Evolutionary conservation across 2,113 vertebrate species (phyloP).

Genomic region (Ceratotherium simum): DNA sequence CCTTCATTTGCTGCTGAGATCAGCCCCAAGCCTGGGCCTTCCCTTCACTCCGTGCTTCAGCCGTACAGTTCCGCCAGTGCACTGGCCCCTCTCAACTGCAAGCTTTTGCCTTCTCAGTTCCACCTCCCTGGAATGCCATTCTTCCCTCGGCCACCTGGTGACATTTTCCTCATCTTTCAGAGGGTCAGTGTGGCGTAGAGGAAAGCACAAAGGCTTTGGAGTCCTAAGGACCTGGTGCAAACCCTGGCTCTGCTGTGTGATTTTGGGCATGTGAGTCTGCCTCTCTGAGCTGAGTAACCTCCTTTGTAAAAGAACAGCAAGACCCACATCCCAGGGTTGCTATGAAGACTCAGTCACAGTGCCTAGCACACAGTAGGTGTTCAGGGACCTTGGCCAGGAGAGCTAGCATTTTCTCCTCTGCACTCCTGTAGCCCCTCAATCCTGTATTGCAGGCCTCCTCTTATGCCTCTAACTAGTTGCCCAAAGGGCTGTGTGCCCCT

Average conservation of each 20-base stretch:
- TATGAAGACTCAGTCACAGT: not conserved
- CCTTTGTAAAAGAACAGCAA: not conserved
- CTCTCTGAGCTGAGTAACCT: not conserved
- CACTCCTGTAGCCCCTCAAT: not conserved
- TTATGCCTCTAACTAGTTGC: not conserved
- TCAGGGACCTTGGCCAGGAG: not conserved
- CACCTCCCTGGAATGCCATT: not conserved
- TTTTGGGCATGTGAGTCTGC: not conserved
- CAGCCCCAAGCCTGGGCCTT: not conserved
- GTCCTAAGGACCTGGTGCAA: not conserved
- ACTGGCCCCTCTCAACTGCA: not conserved
- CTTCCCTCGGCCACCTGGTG: not conserved
- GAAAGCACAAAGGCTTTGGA: slow-evolving; percentile 23
- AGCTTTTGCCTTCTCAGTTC: not conserved
- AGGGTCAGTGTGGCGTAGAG: not conserved
- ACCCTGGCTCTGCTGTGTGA: not conserved
- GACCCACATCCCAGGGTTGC: not conserved
- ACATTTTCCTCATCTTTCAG: not conserved
- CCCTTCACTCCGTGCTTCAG: not conserved
- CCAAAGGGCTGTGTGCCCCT: not conserved
- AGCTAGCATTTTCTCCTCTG: not conserved
- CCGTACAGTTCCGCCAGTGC: not conserved
- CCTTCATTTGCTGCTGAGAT: not conserved
- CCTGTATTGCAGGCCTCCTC: not conserved
- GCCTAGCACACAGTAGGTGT: not conserved